phyloP scores from a whole-genome alignment of 1,140 invertebrate species.

The Drepana arcuata region DNA sequence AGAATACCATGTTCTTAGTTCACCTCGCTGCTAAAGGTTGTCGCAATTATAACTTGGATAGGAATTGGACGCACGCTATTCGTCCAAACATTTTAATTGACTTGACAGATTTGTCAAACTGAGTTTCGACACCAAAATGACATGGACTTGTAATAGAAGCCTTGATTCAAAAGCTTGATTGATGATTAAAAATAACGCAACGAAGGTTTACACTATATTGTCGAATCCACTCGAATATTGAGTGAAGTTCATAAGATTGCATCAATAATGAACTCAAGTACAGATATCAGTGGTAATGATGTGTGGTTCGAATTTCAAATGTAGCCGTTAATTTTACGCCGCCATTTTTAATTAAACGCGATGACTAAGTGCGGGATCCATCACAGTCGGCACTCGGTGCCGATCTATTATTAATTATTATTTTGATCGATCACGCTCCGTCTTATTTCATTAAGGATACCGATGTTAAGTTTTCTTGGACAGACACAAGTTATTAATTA shows the following conservation, averaged over 20 bases:
- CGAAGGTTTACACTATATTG: too few relatives aligned
- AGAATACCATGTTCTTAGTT: too few relatives aligned
- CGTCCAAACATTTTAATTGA: constrained; percentile 16
- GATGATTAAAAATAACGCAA: constrained; percentile 37
- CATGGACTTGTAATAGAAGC: background rate
- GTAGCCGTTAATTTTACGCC: constrained; percentile 57
- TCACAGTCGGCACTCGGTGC: constrained; percentile 47
- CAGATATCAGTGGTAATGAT: constrained; percentile 30
- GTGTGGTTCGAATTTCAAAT: constrained; percentile 42
- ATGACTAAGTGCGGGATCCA: constrained; percentile 65
- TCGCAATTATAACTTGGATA: constrained; percentile 6
- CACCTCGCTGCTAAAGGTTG: constrained; percentile 13
- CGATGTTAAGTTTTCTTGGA: constrained; percentile 36
- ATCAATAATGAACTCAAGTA: constrained; percentile 3
- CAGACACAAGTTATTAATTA: constrained; percentile 24
- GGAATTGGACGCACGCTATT: too few relatives aligned
- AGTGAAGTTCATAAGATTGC: constrained; percentile 2
- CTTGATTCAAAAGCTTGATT: constrained; percentile 23
- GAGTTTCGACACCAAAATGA: background rate
- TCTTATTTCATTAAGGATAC: constrained; percentile 64
- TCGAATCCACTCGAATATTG: too few relatives aligned
- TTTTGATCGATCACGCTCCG: constrained; percentile 65
- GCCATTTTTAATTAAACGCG: constrained; percentile 68
- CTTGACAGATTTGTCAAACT: constrained; percentile 14
- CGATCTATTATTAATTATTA: constrained; percentile 70